phyloP scores from a whole-genome alignment of 2,797 vertebrate species.

The Xyrichtys novacula region DNA sequence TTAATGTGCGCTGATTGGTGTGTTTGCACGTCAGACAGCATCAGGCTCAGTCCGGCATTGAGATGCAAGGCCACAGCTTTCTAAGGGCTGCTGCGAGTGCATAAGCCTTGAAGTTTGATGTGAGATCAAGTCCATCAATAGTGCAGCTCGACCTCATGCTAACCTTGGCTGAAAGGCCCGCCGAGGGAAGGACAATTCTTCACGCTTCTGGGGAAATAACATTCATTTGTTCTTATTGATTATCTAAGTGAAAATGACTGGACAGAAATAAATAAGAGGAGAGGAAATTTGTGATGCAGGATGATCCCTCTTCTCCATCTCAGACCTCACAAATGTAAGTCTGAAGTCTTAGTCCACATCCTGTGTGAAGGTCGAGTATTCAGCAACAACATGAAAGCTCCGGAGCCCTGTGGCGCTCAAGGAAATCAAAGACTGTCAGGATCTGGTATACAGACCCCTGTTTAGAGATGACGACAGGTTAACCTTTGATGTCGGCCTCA shows the following conservation, averaged over 20 bases:
- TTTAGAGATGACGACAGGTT: slow-evolving; percentile 81
- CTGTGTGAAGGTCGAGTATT: slow-evolving; percentile 46
- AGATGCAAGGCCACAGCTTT: slow-evolving; percentile 63
- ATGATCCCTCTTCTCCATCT: background rate
- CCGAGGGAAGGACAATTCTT: slow-evolving; percentile 35
- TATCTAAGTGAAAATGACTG: slow-evolving; percentile 37
- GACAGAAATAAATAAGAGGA: slow-evolving; percentile 19
- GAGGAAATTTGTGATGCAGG: background rate
- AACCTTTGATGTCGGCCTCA: slow-evolving; percentile 80
- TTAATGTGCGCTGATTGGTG: slow-evolving; percentile 66
- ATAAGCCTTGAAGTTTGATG: slow-evolving; percentile 65
- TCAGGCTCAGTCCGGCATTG: slow-evolving; percentile 59
- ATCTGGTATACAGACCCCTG: slow-evolving; percentile 64
- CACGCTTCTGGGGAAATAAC: slow-evolving; percentile 1
- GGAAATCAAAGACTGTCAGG: slow-evolving; percentile 74
- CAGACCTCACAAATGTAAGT: slow-evolving; percentile 30
- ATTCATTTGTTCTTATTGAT: slow-evolving; percentile 49
- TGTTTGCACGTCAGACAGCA: slow-evolving; percentile 46
- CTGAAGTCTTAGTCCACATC: slow-evolving; percentile 38
- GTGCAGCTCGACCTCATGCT: slow-evolving; percentile 46
- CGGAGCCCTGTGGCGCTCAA: slow-evolving; percentile 68
- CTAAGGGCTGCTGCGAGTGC: slow-evolving; percentile 43
- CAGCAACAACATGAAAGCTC: slow-evolving; percentile 61
- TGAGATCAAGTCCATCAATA: slow-evolving; percentile 75
- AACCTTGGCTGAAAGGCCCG: slow-evolving; percentile 56